Conservation (phyloP, 2,797 vertebrate species). For the Psittacula derbiana region DNA sequence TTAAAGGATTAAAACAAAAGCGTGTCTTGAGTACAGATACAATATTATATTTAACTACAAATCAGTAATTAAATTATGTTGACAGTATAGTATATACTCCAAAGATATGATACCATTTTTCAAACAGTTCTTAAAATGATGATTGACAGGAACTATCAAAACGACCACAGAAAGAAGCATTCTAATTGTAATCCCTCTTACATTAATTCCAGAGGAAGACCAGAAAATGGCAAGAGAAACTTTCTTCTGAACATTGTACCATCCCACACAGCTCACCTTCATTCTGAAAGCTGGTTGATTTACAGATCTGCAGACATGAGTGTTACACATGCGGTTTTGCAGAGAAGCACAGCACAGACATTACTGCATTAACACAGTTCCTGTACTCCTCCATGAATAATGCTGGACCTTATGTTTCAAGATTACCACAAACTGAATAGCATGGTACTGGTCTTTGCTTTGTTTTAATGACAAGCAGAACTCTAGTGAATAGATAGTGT, state of each 20-base stretch:
- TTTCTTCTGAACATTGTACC: background rate
- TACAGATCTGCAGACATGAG: background rate
- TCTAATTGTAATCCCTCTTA: background rate
- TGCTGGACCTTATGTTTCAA: background rate
- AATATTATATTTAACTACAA: background rate
- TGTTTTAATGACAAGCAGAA: slow-evolving; percentile 42
- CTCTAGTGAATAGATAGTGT: slow-evolving; percentile 32
- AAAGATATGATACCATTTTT: background rate
- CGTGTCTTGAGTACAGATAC: background rate
- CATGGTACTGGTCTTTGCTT: background rate
- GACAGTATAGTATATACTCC: background rate
- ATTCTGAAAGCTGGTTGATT: background rate
- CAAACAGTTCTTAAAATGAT: background rate
- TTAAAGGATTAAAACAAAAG: background rate
- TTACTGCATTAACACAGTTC: background rate
- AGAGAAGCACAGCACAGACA: background rate
- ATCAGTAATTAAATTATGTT: background rate
- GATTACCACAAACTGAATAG: background rate
- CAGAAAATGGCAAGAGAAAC: background rate
- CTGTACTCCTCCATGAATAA: background rate
- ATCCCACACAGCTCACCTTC: background rate
- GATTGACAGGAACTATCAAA: background rate
- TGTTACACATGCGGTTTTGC: background rate
- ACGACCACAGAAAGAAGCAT: background rate
- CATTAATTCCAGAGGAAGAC: background rate